A percentile compares a stretch with the other conserved stretches of the same genome.
phyloP scores from a whole-genome alignment of 2,797 vertebrate species.

The Platyrinchus mystaceus region DNA sequence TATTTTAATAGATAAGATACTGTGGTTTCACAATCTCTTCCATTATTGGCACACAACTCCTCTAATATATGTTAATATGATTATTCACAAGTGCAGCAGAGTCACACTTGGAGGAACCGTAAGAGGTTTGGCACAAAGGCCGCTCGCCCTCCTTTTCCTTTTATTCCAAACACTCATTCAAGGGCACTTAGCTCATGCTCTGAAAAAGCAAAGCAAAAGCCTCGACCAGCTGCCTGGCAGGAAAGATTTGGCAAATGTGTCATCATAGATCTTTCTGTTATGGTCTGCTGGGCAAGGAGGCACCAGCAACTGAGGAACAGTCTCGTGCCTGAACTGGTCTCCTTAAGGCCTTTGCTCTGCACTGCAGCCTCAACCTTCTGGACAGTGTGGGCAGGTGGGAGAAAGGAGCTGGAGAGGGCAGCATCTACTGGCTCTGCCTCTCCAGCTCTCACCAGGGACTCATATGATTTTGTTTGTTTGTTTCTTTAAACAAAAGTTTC shows the following conservation, averaged over 20 bases:
- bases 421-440: background rate
- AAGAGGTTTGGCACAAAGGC: constrained; percentile 28
- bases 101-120: background rate
- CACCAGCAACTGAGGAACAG: background rate
- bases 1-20: constrained; percentile 14
- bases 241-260: background rate
- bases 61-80: constrained; percentile 34
- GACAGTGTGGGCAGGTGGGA: background rate
- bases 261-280: background rate
- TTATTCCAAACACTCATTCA: background rate
- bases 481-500: background rate
- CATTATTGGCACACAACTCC: background rate
- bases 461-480: background rate
- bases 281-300: background rate
- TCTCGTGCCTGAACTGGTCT: background rate
- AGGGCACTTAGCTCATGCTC: background rate
- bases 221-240: background rate
- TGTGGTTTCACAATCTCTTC: background rate
- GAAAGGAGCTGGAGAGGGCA: background rate
- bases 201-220: constrained; percentile 22
- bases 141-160: background rate
- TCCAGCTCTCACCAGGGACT: background rate
- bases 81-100: constrained; percentile 32
- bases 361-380: rapidly evolving
- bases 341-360: background rate